Evolutionary conservation across 1,140 invertebrate genomes (phyloP), one percentile per base, ranked within the genome.

Genomic region (Stegodyphus mimosarum): DNA sequence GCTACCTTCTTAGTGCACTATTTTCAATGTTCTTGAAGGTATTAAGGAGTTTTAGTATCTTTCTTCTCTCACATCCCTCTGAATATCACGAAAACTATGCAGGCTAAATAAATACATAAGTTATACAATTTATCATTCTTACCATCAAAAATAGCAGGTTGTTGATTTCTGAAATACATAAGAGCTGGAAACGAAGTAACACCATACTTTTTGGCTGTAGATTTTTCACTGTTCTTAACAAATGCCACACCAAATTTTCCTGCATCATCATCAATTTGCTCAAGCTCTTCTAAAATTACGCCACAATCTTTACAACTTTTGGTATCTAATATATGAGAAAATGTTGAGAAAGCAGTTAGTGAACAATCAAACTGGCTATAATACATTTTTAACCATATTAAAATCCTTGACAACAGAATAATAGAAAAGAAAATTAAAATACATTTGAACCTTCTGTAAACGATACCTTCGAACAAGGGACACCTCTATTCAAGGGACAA

Each of bases 141-240:
- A 87, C 87, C 87, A 13, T 87, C 87, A 75, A 87, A 88, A 63
- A 87, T 77, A 13, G 87, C 81, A 67, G 87, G 79, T 69, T 88
- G 95, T 91, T 95, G 96, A 90, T 97, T 96, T 87, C 95, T 94
- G 92, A 98, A 98, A 90, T 97, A 98, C 88, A 96, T 96, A 91
- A 98, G 95, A 80, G 96, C 95, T 85, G 97, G 97, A 90, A 98
- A 98, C 90, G 93, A 96, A 90, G 95, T 96, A 91, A 98, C 96
- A 88, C 96, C 96, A 94, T 97, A 96, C 89, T 97, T 95, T 90
- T 98, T 98, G 75, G 97, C 96, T 88, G 96, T 92, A 91, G 96
- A 93, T 93, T 97, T 97, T 92, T 98, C 97, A 92, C 97, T 97
- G 90, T 97, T 97, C 92, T 98, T 98, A 85, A 97, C 96, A 91